Conservation (phyloP, 64 coral and sea anemone genomes). For the Montipora cactus region DNA sequence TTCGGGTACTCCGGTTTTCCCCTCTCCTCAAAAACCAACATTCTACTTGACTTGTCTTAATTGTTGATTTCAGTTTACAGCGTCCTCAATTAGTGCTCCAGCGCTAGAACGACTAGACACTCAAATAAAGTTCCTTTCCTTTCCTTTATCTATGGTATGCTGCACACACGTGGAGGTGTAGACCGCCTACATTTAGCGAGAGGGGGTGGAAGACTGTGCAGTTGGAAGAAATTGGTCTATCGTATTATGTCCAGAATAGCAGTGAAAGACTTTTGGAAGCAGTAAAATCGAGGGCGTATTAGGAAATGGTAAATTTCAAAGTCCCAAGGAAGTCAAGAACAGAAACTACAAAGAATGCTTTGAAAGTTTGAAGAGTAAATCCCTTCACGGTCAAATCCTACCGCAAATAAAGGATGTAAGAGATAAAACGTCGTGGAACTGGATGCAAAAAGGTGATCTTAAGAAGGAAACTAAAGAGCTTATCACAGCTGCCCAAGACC, state of each 20-base stretch:
- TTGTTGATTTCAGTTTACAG: too few relatives aligned
- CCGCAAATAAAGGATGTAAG: slow-evolving; percentile 22
- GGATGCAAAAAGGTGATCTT: background rate
- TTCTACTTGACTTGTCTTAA: too few relatives aligned
- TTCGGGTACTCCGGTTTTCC: too few relatives aligned
- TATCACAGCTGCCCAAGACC: slow-evolving; percentile 15
- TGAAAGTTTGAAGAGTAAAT: background rate
- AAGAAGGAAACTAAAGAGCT: slow-evolving; percentile 38
- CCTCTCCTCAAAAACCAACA: too few relatives aligned
- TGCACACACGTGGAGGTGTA: background rate
- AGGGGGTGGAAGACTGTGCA: background rate
- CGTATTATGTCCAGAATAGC: too few relatives aligned
- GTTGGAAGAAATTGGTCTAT: too few relatives aligned
- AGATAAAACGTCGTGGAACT: background rate
- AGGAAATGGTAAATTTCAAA: too few relatives aligned
- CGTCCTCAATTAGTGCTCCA: too few relatives aligned
- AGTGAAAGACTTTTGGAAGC: too few relatives aligned
- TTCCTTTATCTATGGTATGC: background rate
- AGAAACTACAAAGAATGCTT: background rate
- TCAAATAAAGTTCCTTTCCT: too few relatives aligned
- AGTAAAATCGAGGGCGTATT: too few relatives aligned
- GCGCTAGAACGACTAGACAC: too few relatives aligned
- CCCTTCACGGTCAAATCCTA: slow-evolving; percentile 33
- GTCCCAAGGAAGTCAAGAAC: slow-evolving; percentile 1
- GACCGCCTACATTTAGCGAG: slow-evolving; percentile 16